Conservation (phyloP, 2,113 vertebrate genomes). For the Thamnophis sirtalis region DNA sequence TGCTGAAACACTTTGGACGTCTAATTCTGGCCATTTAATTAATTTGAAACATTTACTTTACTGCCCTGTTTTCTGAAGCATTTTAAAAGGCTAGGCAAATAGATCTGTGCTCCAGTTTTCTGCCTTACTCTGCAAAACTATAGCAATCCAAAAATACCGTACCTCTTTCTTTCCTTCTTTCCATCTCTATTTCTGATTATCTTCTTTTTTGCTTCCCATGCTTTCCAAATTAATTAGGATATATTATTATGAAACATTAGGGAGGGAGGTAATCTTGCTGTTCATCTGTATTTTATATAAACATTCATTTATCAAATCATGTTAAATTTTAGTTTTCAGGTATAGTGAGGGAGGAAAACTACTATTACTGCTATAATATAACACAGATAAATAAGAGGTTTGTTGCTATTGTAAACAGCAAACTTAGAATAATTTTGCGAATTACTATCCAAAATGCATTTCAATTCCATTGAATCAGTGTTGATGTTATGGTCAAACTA, state of each 20-base stretch:
- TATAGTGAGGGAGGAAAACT: conserved; percentile 3
- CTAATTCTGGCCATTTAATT: background rate
- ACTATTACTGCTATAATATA: background rate
- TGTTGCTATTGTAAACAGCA: background rate
- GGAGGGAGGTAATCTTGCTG: conserved; percentile 69
- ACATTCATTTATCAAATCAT: conserved; percentile 2
- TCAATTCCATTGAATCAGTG: background rate
- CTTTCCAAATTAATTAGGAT: conserved; percentile 70
- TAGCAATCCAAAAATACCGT: background rate
- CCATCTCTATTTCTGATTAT: conserved; percentile 38
- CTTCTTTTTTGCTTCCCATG: conserved; percentile 56
- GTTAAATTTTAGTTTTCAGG: background rate
- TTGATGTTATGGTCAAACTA: background rate
- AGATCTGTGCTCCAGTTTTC: background rate
- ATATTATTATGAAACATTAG: conserved; percentile 76
- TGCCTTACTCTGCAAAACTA: conserved; percentile 8
- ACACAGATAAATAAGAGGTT: background rate
- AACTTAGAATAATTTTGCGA: background rate
- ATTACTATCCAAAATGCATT: background rate
- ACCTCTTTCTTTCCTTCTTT: background rate
- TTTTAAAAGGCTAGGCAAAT: background rate
- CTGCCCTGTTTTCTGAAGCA: background rate
- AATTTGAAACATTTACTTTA: background rate
- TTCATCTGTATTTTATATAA: background rate
- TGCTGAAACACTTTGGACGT: background rate